A percentile compares a stretch with the other conserved stretches of the same genome.
Evolutionary conservation across 2,797 vertebrate genomes (phyloP).

Genomic region (Enteromius argenteus): DNA sequence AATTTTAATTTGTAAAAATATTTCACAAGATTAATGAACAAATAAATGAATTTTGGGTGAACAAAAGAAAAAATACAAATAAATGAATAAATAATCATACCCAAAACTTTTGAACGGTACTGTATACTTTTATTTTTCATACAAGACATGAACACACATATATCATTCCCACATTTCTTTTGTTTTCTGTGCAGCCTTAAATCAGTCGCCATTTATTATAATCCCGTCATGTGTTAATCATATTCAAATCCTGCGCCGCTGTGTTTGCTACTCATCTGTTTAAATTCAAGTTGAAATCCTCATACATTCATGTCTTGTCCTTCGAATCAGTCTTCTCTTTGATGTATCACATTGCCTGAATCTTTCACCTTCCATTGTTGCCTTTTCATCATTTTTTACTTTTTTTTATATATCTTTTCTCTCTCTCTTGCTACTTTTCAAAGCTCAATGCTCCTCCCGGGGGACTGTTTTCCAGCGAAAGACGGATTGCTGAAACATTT

Average conservation of each 20-base stretch:
- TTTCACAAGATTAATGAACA: background rate
- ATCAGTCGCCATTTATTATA: background rate
- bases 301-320: conserved; percentile 23
- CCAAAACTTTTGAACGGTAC: background rate
- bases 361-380: conserved; percentile 30
- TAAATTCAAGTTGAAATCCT: conserved; percentile 34
- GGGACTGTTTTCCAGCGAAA: conserved; percentile 49
- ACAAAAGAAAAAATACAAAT: background rate
- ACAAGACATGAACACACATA: background rate
- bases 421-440: conserved; percentile 28
- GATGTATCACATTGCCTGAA: conserved; percentile 43
- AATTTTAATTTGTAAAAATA: background rate
- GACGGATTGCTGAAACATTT: conserved; percentile 53
- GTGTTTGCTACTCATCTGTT: background rate
- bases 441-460: conserved; percentile 28
- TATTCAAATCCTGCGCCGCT: background rate
- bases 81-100: background rate
- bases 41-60: background rate
- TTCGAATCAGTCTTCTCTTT: conserved; percentile 32
- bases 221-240: background rate
- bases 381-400: conserved; percentile 41
- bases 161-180: background rate
- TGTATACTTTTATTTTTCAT: background rate
- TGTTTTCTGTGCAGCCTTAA: background rate
- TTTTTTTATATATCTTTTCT: conserved; percentile 16